These are phyloP conservation scores for Narcine bancroftii DNA, from an alignment of 2,113 vertebrate species.

Conservation along the genomic window DNA sequence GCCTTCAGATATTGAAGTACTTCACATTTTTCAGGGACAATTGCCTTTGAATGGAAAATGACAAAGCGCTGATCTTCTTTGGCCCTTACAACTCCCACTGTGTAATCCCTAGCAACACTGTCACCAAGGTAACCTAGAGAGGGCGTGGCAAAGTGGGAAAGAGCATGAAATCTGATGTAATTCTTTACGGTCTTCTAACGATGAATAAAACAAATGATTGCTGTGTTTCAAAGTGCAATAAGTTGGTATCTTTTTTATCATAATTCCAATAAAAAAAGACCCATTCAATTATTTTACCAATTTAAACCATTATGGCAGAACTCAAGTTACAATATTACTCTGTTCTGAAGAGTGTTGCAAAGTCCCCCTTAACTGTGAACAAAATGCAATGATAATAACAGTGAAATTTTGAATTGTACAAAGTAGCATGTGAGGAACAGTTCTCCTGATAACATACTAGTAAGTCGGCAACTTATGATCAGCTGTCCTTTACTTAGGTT, in stretches of 20 bases:
- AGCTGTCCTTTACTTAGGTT: background rate
- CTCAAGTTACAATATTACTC: background rate
- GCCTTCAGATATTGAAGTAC: slow-evolving; percentile 69
- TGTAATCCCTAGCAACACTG: slow-evolving; percentile 62
- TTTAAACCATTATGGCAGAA: background rate
- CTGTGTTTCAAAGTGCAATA: background rate
- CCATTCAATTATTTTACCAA: background rate
- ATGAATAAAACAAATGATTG: slow-evolving; percentile 16
- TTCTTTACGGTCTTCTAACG: slow-evolving; percentile 45
- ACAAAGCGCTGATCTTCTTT: slow-evolving; percentile 76
- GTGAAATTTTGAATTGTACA: background rate
- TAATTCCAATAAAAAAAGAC: background rate
- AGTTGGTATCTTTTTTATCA: background rate
- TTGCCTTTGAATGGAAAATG: slow-evolving; percentile 83
- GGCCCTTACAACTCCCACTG: slow-evolving; percentile 62
- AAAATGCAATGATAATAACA: background rate
- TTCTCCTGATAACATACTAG: background rate
- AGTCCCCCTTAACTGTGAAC: background rate
- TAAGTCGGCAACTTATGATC: background rate
- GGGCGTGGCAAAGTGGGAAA: slow-evolving; percentile 49
- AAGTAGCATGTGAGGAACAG: background rate
- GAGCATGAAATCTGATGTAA: slow-evolving; percentile 67
- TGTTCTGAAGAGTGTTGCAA: background rate
- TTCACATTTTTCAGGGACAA: slow-evolving; percentile 72
- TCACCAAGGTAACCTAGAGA: slow-evolving; percentile 68